Percentiles rank a stretch among this genome's conserved stretches.
Evolutionary conservation across 1,140 invertebrate genomes (phyloP).

Genomic region (Pseudomyrmex sp.): DNA sequence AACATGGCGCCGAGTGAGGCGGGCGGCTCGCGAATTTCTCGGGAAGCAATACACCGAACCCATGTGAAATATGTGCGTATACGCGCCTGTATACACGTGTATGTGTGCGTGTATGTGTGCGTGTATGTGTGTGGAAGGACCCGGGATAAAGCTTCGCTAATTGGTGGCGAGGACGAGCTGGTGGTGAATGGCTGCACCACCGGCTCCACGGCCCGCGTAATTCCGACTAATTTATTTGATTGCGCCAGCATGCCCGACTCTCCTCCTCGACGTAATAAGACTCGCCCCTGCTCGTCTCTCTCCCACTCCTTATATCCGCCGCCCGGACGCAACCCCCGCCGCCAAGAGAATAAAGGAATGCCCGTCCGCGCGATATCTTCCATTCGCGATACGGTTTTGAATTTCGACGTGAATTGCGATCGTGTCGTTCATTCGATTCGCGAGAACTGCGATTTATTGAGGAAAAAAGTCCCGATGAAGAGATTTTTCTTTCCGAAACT

Average conservation of each 20-base stretch:
- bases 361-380: not conserved
- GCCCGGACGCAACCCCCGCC: conserved; percentile 5
- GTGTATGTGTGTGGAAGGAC: not conserved
- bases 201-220: conserved; percentile 71
- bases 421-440: not conserved
- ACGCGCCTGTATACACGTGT: not conserved
- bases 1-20: conserved; percentile 60
- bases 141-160: conserved; percentile 75
- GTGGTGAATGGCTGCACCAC: conserved; percentile 59
- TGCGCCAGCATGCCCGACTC: conserved; percentile 72
- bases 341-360: conserved; percentile 18
- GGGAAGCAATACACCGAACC: conserved; percentile 54
- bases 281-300: conserved; percentile 61
- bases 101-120: not conserved
- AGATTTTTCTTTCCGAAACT: too few species aligned
- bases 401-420: not conserved
- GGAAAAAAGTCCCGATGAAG: not conserved
- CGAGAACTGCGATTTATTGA: not conserved
- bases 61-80: conserved; percentile 61
- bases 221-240: conserved; percentile 81
- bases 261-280: conserved; percentile 73
- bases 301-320: not conserved
- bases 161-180: conserved; percentile 73
- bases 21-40: conserved; percentile 60
- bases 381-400: conserved; percentile 35